These are phyloP conservation scores for Choloepus hoffmanni DNA, from an alignment of 2,113 vertebrate species.

Conservation along the genomic window DNA sequence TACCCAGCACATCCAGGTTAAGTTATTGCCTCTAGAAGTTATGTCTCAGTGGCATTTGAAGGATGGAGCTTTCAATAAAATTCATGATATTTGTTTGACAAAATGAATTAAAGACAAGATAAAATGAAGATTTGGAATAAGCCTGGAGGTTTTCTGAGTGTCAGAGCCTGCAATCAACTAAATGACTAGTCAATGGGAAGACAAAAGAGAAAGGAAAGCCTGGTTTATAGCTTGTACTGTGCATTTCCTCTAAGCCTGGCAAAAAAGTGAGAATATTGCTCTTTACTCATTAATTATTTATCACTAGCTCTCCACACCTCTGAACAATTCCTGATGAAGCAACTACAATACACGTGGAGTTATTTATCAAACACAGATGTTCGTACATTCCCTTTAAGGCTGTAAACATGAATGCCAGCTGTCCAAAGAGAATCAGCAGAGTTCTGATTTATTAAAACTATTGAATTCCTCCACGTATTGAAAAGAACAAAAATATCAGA, in stretches of 20 bases:
- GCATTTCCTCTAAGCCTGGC: slow-evolving; percentile 62
- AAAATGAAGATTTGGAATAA: slow-evolving; percentile 61
- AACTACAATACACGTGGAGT: slow-evolving; percentile 67
- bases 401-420: slow-evolving; percentile 82
- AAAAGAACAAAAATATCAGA: slow-evolving; percentile 63
- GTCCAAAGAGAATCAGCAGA: slow-evolving; percentile 73
- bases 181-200: slow-evolving; percentile 70
- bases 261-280: slow-evolving; percentile 76
- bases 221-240: slow-evolving; percentile 60
- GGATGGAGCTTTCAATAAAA: slow-evolving; percentile 49
- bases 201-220: slow-evolving; percentile 31
- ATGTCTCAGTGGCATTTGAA: slow-evolving; percentile 36
- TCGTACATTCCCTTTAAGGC: slow-evolving; percentile 81
- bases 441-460: slow-evolving; percentile 81
- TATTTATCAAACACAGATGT: slow-evolving; percentile 83
- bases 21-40: slow-evolving; percentile 39
- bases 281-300: slow-evolving; percentile 83
- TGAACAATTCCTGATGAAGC: slow-evolving; percentile 76
- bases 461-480: slow-evolving; percentile 62
- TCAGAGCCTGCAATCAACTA: slow-evolving; percentile 57
- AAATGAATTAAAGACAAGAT: slow-evolving; percentile 72
- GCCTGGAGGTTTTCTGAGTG: slow-evolving; percentile 56
- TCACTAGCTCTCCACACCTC: slow-evolving; percentile 71
- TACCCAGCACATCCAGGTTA: background rate
- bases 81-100: slow-evolving; percentile 63